phyloP scores from a whole-genome alignment of 2,888 invertebrate species.

The Trichogramma dendrolimi region DNA sequence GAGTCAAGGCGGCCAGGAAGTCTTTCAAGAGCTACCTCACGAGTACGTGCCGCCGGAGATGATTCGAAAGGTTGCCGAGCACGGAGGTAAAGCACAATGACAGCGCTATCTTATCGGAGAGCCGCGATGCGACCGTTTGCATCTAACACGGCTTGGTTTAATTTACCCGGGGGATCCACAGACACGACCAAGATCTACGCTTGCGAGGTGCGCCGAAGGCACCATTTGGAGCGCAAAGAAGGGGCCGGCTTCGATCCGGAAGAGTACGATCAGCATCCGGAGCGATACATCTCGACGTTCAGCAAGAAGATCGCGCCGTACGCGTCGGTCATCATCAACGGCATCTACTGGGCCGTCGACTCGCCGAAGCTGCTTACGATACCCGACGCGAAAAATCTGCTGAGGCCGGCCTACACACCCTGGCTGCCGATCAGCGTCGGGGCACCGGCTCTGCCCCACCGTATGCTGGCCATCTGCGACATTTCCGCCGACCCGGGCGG shows the following conservation, averaged over 20 bases:
- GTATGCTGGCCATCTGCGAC: constrained; percentile 94
- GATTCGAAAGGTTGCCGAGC: constrained; percentile 90
- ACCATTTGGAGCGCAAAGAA: constrained; percentile 88
- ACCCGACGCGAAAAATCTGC: constrained; percentile 93
- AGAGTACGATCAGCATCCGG: constrained; percentile 89
- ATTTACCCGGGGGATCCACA: constrained; percentile 44
- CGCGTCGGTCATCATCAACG: constrained; percentile 93
- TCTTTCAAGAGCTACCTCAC: constrained; percentile 94
- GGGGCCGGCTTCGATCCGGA: constrained; percentile 88
- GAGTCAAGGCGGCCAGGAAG: constrained; percentile 81
- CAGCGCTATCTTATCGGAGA: neutral
- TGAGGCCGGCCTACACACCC: constrained; percentile 84
- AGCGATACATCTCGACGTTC: constrained; percentile 91
- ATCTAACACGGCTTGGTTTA: neutral
- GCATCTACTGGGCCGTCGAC: constrained; percentile 98
- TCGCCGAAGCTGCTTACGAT: constrained; percentile 94
- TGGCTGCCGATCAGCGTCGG: constrained; percentile 89
- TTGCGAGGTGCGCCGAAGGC: constrained; percentile 88
- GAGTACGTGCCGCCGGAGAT: constrained; percentile 96
- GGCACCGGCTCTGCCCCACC: constrained; percentile 80
- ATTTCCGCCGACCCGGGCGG: constrained; percentile 99
- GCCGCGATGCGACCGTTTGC: constrained; percentile 45
- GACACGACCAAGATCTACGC: constrained; percentile 93
- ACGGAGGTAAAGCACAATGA: constrained; percentile 73
- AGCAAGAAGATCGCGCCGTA: constrained; percentile 96